Percentiles rank a stretch among this genome's conserved stretches.
These are phyloP conservation scores for Artibeus lituratus DNA, from an alignment of 2,797 vertebrate species.

Conservation along the genomic window DNA sequence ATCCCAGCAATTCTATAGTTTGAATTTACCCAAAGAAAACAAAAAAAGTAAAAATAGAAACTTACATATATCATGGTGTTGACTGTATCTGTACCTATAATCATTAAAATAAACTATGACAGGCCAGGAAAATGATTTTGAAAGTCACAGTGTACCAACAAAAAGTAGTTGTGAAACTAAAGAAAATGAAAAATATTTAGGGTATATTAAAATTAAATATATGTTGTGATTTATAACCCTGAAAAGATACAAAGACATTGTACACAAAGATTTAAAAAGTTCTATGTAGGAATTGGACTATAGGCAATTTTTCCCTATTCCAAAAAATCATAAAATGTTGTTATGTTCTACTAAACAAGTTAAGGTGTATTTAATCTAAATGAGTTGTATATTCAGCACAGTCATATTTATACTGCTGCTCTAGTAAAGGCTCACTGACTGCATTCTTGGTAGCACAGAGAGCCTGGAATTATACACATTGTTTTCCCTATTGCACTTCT, in stretches of 20 bases:
- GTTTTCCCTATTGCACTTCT: background rate
- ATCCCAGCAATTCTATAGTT: background rate
- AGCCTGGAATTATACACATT: background rate
- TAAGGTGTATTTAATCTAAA: background rate
- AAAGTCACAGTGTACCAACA: background rate
- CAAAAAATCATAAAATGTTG: background rate
- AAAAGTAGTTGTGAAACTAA: background rate
- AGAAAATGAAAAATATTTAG: background rate
- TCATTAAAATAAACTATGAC: background rate
- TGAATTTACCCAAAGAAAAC: background rate
- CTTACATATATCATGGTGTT: background rate
- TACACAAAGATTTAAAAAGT: conserved; percentile 2
- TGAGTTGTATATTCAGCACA: background rate
- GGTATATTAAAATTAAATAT: background rate
- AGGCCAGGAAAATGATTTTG: background rate
- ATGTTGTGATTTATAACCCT: background rate
- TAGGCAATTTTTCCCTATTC: background rate
- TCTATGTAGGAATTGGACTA: background rate
- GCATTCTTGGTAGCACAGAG: background rate
- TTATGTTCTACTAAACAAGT: background rate
- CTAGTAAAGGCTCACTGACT: background rate
- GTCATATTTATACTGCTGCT: background rate
- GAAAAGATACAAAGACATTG: conserved; percentile 9
- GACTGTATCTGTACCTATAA: background rate
- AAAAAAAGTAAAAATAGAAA: background rate